Base-by-base conservation (phyloP, 2,888 invertebrate species). In the Acanthopleura granulata region DNA sequence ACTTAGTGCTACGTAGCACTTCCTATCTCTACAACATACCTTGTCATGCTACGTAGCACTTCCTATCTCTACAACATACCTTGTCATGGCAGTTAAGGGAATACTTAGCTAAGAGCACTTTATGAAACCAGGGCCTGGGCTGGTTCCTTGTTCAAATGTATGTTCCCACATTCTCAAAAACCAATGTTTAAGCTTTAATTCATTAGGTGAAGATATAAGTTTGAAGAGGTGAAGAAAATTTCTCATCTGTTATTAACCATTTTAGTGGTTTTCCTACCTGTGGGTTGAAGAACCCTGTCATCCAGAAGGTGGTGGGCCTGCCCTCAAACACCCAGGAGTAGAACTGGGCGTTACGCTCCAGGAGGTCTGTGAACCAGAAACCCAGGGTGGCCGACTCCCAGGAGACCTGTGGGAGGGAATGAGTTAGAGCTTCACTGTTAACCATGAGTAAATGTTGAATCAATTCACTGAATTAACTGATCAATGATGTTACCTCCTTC, bases 221-320 rank as follows among this genome's bases (percentile, higher is more conserved):
- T 51, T 51, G n/a, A 16, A 66, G 22, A 66, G 22, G 22, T 14
- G 16, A 15, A 18, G 25, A 16, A 69, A n/a, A 29, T 3, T 27
- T 69, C 1, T 25, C 3, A 25, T n/a, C 18, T 6, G 69, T 18
- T n/a, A 29, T 27, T 1, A 18, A 69, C 30, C 18, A 25, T 27
- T n/a, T 25, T n/a, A 29, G n/a, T 49, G 3, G 40, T n/a, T 57
- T 18, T 57, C 40, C 85, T 88, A 96, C 97, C 93, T 97, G 98
- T 0, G 98, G 97, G 91, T 98, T 98, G 91, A 98, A 98, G 91
- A 98, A 98, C 66, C 98, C 98, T 0, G 98, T 97, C 97, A 98
- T 97, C 98, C 98, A 98, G 91, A 97, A 98, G 0, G 95, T 94
- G 84, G 92, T 91, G 0, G 97, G 98, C 79, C 95, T 93, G 69